Base-by-base conservation (phyloP, 1,140 invertebrate genomes). In the Drosophila ambigua region DNA sequence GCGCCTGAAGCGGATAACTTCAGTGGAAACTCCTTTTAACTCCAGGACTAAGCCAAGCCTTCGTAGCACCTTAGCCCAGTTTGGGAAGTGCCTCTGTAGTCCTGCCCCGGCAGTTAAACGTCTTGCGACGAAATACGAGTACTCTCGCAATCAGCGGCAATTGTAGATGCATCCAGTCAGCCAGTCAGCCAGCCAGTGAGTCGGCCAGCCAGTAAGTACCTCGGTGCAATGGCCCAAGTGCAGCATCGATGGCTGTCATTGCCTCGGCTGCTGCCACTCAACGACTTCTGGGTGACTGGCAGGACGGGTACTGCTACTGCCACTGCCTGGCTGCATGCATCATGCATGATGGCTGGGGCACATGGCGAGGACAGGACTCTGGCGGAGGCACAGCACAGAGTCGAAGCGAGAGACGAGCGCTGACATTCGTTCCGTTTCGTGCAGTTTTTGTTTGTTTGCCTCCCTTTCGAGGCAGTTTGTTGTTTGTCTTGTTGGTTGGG, bases 81-180 rank as follows among this genome's bases (percentile, higher is more conserved):
- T 66, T 66, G 26, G 64, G 46, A 31, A 16, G 61, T 39, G 61
- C 24, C 46, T 62, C 23, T 15, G 43, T 31, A 41, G 45, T 28
- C 31, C 20, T 44, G 51, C 26, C 9, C 4, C 35, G 35, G 11
- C 35, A 39, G 35, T 11, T 39, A 39, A 39, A 13, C 61, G 45
- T 53, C 68, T 72, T 61, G 55, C 43, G 48, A 57, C n/a, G 23
- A 45, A 24, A 44, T 57, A 57, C 41, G 23, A 15, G 11, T 39
- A 4, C 53, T 59, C 61, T 63, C 69, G 79, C 82, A 85, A 85
- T 85, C 81, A 85, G 65, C 62, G 69, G 55, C 54, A 77, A 85
- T 85, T 87, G 81, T 87, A 69, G 20, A 51, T 58, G 63, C 16
- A 46, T 46, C n/a, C n/a, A n/a, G n/a, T n/a, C n/a, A n/a, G n/a